Evolutionary conservation across 2,113 vertebrate species (phyloP), one percentile per base, ranked within the genome.

Genomic region (Progne subis): DNA sequence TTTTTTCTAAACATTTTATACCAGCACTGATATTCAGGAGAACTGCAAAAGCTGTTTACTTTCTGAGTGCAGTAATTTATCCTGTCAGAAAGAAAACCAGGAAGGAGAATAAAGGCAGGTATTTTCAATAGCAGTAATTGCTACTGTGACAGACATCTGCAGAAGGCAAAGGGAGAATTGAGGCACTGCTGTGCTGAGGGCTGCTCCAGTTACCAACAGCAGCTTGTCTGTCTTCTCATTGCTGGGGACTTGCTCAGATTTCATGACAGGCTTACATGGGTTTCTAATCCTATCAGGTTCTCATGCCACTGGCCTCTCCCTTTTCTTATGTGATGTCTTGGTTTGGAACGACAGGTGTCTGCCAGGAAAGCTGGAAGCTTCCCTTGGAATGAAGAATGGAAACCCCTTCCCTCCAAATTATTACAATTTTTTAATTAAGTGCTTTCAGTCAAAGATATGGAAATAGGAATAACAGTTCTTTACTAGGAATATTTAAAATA

Each of bases 181-280:
- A 68, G 79, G 19, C 37, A 53, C 41, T 2, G 25, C 55, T 69
- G 41, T 72, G 63, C 50, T 3, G 8, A 69, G 63, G 53, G 41
- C 76, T 65, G 70, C 49, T 82, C 37, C 63, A 41, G 57, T 32
- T 80, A 72, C 25, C 0, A 1, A 21, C 55, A 61, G 44, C 0
- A 2, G 15, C 0, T 0, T 0, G 1, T 26, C 41, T 39, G 18
- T 31, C 41, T 37, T 53, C 59, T 72, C 31, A 4, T 21, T 26
- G 41, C 70, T 47, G 57, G 44, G 75, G 31, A 6, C 24, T 86
- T 4, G 4, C 55, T 61, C 46, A 53, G 31, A 12, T 80, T 41
- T 82, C 50, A 23, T 3, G 0, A 18, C 5, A 44, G 63, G 28
- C 29, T 75, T 64, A 32, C 44, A 23, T 0, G 1, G 29, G 5